Base-by-base conservation (phyloP, 1,140 invertebrate species). In the Heterodera carotae region DNA sequence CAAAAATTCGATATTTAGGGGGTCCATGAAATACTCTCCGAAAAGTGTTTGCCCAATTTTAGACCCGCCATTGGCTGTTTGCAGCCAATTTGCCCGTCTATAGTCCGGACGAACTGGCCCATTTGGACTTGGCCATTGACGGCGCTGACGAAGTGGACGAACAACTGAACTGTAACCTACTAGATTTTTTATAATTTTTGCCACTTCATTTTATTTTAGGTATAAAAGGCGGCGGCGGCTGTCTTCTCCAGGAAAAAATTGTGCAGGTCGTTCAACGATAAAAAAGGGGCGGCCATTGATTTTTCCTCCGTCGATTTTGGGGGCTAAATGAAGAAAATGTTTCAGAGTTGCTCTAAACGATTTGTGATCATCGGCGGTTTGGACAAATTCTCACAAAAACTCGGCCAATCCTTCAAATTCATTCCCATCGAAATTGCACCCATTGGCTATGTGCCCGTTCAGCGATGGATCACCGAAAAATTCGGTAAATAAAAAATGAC, bases 211-310 rank as follows among this genome's bases (percentile, higher is more conserved):
- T 4, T 18, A 33, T 27, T 64, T 31, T 43, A 74, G 72, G 72
- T 25, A 81, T 81, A 43, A 81, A 81, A 76, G 80, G 80, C 18
- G 80, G 82, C 5, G 80, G 80, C 4, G 80, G 80, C 43, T 77
- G 76, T 77, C 36, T 77, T 33, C 25, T 77, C 10, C 78, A 79
- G 48, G 78, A 79, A 70, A 79, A 79, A 76, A 33, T 79, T 25
- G 78, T 79, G 53, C 76, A 77, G 76, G 31, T 62, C 27, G 53
- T 31, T 33, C 39, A 76, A 75, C 29, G 22, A 18, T 39, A 39
- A 43, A 43, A 43, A 43, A 43, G 12, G 12, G 12, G 39, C 39
- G 6, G 6, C 22, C 48, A 56, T 56, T 56, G 39, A 6, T 43
- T 1, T 1, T 43, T n/a, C n/a, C n/a, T n/a, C n/a, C n/a, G n/a